These are phyloP conservation scores for Monoplex corrugatus DNA, from an alignment of 2,888 invertebrate species.

Conservation along the genomic window DNA sequence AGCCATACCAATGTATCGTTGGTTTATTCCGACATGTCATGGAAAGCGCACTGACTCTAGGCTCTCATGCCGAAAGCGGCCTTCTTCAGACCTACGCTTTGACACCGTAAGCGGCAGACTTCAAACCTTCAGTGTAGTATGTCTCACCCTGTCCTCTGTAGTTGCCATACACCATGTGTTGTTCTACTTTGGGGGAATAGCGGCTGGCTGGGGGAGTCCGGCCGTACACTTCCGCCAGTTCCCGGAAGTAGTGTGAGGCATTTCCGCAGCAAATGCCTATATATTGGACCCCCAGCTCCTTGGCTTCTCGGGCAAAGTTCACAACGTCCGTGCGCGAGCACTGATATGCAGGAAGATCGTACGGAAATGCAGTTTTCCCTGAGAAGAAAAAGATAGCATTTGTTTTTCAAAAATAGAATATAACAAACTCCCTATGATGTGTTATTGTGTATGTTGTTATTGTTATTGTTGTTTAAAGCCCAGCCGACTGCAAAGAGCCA, in stretches of 20 bases:
- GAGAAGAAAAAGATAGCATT: too few relatives aligned
- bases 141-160: conserved; percentile 46
- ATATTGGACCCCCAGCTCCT: conserved; percentile 68
- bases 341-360: conserved; percentile 60
- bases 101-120: not conserved
- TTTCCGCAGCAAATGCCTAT: conserved; percentile 75
- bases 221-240: conserved; percentile 67
- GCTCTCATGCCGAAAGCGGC: too few relatives aligned
- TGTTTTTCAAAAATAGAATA: too few relatives aligned
- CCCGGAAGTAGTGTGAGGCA: conserved; percentile 62
- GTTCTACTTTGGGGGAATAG: conserved; percentile 67
- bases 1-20: too few relatives aligned
- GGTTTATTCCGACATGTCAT: too few relatives aligned
- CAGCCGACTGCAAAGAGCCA: too few relatives aligned
- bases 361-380: conserved; percentile 67
- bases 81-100: not conserved
- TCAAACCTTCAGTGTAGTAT: conserved; percentile 53
- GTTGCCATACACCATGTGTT: conserved; percentile 64
- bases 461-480: too few relatives aligned
- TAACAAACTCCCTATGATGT: too few relatives aligned
- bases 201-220: conserved; percentile 65
- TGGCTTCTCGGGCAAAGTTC: conserved; percentile 62
- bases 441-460: too few relatives aligned
- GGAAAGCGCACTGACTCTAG: too few relatives aligned
- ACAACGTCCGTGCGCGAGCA: conserved; percentile 62